These are phyloP conservation scores for Penelope pileata DNA, from an alignment of 2,113 vertebrate genomes.

Conservation along the genomic window DNA sequence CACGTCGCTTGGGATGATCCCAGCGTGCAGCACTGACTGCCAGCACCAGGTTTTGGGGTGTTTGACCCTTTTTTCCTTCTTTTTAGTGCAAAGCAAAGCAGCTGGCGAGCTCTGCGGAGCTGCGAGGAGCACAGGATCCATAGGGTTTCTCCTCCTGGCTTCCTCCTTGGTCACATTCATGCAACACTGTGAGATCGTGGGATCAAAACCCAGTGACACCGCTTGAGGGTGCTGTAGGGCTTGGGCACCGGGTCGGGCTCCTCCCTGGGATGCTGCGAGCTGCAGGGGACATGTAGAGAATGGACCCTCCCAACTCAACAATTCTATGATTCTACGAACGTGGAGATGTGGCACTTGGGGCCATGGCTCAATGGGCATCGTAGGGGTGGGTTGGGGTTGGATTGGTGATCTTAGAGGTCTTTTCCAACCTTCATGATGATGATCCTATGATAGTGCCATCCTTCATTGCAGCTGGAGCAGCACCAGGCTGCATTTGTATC, in stretches of 20 bases:
- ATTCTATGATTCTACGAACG: no score
- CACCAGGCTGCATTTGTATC: fast-evolving
- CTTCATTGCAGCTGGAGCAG: no score
- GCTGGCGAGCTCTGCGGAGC: not conserved
- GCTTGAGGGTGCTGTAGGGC: not conserved
- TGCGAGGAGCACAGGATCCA: not conserved
- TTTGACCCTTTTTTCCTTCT: not conserved
- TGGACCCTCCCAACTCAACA: no score
- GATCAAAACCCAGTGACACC: fast-evolving
- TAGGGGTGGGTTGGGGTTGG: no score
- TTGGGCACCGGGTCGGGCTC: not conserved
- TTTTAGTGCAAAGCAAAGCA: not conserved
- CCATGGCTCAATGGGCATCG: no score
- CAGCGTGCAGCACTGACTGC: not conserved
- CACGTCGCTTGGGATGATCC: not conserved
- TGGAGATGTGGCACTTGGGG: no score
- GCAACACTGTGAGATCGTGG: not conserved
- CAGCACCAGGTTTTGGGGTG: not conserved
- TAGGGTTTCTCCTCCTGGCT: not conserved
- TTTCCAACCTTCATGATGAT: no score
- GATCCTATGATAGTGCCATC: no score
- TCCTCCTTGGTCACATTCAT: not conserved
- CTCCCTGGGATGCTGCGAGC: not conserved
- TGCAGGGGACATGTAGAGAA: not conserved
- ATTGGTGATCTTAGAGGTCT: no score